Conservation (phyloP, 2,797 vertebrate species). For the Sebastes nivosus region DNA sequence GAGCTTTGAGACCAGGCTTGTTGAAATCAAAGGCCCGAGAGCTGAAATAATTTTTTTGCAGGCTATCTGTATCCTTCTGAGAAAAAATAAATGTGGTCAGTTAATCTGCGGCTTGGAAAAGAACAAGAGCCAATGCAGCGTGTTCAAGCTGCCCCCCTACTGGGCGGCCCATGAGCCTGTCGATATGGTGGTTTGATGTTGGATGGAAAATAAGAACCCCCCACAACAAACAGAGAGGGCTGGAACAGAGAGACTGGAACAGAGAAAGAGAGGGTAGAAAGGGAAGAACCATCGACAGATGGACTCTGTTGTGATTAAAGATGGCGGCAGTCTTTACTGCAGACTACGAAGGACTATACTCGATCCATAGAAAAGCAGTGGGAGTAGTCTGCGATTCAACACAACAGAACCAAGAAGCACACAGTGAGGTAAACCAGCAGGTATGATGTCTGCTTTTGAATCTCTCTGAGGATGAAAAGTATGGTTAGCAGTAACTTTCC, state of each 20-base stretch:
- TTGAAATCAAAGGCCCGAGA: constrained; percentile 86
- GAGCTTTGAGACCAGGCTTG: constrained; percentile 86
- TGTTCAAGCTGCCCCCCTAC: constrained; percentile 80
- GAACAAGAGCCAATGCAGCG: constrained; percentile 81
- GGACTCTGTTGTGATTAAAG: constrained; percentile 86
- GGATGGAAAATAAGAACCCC: constrained; percentile 83
- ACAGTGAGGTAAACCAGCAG: constrained; percentile 75
- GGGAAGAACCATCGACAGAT: constrained; percentile 83
- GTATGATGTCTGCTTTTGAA: constrained; percentile 71
- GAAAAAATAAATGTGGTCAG: constrained; percentile 74
- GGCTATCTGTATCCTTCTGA: constrained; percentile 66
- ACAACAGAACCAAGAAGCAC: constrained; percentile 70
- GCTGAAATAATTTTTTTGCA: constrained; percentile 68
- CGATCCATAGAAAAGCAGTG: constrained; percentile 73
- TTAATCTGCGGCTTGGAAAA: constrained; percentile 80
- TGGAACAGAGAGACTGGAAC: constrained; percentile 79
- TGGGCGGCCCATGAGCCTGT: constrained; percentile 81
- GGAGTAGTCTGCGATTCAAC: constrained; percentile 75
- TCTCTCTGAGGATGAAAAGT: constrained; percentile 55
- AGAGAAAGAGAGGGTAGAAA: constrained; percentile 81
- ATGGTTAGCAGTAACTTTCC: constrained; percentile 52
- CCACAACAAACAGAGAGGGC: constrained; percentile 81
- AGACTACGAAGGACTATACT: constrained; percentile 81
- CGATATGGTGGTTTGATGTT: constrained; percentile 84
- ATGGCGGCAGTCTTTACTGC: constrained; percentile 85